phyloP scores from a whole-genome alignment of 2,113 vertebrate genomes.

The Leucosticte australis region DNA sequence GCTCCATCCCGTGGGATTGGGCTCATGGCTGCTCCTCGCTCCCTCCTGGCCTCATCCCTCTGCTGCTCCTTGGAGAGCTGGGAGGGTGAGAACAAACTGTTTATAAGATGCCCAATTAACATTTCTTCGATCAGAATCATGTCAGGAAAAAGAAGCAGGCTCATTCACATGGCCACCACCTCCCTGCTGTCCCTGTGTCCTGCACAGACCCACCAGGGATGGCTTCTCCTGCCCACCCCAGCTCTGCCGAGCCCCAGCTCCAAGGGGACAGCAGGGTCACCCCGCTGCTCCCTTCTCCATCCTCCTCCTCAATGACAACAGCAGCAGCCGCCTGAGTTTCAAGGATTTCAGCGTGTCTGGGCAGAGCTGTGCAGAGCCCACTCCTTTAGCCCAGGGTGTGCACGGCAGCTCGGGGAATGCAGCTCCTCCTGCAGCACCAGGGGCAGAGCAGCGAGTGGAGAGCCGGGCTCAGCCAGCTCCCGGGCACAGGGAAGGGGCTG shows the following conservation, averaged over 20 bases:
- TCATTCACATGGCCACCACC: accelerated
- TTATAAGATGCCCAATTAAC: slow-evolving; percentile 27
- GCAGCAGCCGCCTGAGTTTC: background rate
- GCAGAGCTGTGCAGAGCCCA: slow-evolving; percentile 19
- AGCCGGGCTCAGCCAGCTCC: background rate
- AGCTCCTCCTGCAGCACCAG: background rate
- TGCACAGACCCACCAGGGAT: accelerated
- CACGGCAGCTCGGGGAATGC: background rate
- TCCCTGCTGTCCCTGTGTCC: background rate
- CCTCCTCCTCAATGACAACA: background rate
- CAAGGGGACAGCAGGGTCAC: background rate
- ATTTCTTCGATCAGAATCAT: background rate
- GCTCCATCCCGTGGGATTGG: background rate
- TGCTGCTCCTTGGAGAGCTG: background rate
- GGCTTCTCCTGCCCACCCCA: accelerated
- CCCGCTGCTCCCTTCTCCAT: accelerated
- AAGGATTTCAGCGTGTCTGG: slow-evolving; percentile 27
- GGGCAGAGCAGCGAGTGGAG: background rate
- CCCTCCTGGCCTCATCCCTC: background rate
- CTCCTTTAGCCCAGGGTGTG: background rate
- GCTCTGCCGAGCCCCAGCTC: background rate
- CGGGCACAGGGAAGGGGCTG: accelerated
- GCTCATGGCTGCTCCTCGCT: accelerated
- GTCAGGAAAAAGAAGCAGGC: background rate
- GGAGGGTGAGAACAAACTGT: background rate